Conservation (phyloP, 2,888 invertebrate species). For the Athalia circularis region DNA sequence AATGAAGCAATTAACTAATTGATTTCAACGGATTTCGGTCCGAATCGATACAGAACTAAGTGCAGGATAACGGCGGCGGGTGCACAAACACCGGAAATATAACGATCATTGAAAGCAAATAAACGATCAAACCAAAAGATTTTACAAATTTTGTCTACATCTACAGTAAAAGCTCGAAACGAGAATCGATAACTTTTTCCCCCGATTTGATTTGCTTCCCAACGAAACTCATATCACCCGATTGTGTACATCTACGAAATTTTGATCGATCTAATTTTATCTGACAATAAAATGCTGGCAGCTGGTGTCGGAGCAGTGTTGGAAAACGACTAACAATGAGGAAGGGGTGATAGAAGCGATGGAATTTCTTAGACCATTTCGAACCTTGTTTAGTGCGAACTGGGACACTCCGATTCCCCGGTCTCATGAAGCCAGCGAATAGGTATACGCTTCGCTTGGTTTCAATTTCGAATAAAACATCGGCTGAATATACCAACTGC, state of each 20-base stretch:
- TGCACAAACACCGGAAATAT: too few relatives aligned
- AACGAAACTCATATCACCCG: background rate
- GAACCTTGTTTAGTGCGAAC: conserved; percentile 20
- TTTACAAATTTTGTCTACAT: too few relatives aligned
- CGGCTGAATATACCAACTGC: background rate
- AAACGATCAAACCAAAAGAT: too few relatives aligned
- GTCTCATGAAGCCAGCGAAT: conserved; percentile 8
- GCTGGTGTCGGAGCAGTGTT: background rate
- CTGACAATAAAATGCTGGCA: background rate
- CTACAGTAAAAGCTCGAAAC: too few relatives aligned
- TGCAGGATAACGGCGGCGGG: background rate
- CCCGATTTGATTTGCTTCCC: too few relatives aligned
- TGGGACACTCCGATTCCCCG: conserved; percentile 13
- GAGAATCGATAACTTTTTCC: too few relatives aligned
- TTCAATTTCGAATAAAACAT: conserved; percentile 24
- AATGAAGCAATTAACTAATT: conserved; percentile 34
- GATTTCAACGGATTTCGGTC: conserved; percentile 5
- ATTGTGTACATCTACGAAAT: conserved; percentile 2
- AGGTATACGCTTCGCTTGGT: background rate
- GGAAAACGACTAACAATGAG: background rate
- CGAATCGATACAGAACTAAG: background rate
- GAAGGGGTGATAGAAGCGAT: background rate
- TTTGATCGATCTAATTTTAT: conserved; percentile 16
- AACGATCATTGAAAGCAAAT: too few relatives aligned
- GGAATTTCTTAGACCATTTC: conserved; percentile 22